Conservation (phyloP, 1,140 invertebrate genomes). For the Meloidogyne hapla region DNA sequence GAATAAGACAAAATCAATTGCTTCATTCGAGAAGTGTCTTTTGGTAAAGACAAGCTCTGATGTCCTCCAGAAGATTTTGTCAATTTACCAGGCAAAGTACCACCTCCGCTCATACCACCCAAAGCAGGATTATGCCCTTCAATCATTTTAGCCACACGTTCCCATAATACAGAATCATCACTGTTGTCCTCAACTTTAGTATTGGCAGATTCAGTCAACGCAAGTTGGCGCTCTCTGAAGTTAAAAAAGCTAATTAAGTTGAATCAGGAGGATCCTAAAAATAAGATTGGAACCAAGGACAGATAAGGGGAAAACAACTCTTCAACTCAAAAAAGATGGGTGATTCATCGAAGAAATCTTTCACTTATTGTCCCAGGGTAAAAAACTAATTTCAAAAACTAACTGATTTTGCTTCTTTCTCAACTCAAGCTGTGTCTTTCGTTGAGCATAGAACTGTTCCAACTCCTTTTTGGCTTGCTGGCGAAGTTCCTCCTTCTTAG, state of each 20-base stretch:
- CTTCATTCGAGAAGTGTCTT: constrained; percentile 49
- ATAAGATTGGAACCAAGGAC: too few species aligned
- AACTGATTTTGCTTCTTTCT: constrained; percentile 49
- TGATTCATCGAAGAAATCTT: too few species aligned
- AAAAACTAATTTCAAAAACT: neutral
- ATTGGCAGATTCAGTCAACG: constrained; percentile 31
- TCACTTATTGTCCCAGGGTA: too few species aligned
- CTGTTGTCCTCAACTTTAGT: constrained; percentile 11
- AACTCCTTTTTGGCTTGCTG: constrained; percentile 53
- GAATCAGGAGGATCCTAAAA: neutral
- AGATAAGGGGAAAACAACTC: too few species aligned
- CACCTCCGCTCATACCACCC: neutral
- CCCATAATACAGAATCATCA: constrained; percentile 27
- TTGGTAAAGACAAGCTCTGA: neutral
- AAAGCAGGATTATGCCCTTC: constrained; percentile 30
- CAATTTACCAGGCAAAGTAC: neutral
- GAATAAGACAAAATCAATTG: constrained; percentile 17
- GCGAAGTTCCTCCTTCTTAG: constrained; percentile 50
- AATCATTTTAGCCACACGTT: constrained; percentile 46
- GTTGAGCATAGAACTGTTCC: constrained; percentile 50
- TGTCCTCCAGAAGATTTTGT: neutral
- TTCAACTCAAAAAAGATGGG: too few species aligned
- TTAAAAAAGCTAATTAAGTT: constrained; percentile 2
- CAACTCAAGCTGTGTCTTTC: constrained; percentile 33
- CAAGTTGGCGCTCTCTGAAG: constrained; percentile 34